Conservation (phyloP, 2,797 vertebrate species). For the Apogon talboti region DNA sequence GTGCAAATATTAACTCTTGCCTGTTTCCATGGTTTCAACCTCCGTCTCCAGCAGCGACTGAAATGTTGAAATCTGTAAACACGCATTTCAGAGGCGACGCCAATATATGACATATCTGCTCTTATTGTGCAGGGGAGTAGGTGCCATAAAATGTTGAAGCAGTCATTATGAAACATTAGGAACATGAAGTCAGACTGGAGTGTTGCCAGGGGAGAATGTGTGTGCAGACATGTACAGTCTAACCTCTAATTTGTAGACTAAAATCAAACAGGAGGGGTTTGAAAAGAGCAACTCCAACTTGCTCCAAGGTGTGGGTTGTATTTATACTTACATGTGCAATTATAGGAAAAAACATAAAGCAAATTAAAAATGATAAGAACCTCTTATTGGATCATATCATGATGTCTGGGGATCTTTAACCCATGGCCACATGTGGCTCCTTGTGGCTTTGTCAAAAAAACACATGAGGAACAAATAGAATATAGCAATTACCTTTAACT, state of each 20-base stretch:
- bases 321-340: slow-evolving; percentile 2
- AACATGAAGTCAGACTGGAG: slow-evolving; percentile 15
- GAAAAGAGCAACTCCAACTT: slow-evolving; percentile 4
- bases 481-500: too few species aligned
- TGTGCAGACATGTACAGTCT: slow-evolving; percentile 24
- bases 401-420: too few species aligned
- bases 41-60: slow-evolving; percentile 21
- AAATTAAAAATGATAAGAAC: too few species aligned
- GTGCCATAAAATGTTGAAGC: slow-evolving; percentile 10
- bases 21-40: slow-evolving; percentile 58
- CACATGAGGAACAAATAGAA: too few species aligned
- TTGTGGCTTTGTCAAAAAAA: too few species aligned
- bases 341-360: too few species aligned
- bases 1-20: slow-evolving; percentile 35
- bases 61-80: slow-evolving; percentile 33
- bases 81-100: slow-evolving; percentile 38
- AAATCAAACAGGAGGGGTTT: slow-evolving; percentile 22
- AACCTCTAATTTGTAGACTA: slow-evolving; percentile 23
- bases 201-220: slow-evolving; percentile 20
- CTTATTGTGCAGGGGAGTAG: slow-evolving; percentile 16
- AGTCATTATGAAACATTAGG: slow-evolving; percentile 27
- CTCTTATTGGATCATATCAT: too few species aligned
- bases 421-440: too few species aligned
- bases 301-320: background rate
- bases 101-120: slow-evolving; percentile 18